Conservation (phyloP, 2,797 vertebrate species). For the Coranthus polyacanthus region DNA sequence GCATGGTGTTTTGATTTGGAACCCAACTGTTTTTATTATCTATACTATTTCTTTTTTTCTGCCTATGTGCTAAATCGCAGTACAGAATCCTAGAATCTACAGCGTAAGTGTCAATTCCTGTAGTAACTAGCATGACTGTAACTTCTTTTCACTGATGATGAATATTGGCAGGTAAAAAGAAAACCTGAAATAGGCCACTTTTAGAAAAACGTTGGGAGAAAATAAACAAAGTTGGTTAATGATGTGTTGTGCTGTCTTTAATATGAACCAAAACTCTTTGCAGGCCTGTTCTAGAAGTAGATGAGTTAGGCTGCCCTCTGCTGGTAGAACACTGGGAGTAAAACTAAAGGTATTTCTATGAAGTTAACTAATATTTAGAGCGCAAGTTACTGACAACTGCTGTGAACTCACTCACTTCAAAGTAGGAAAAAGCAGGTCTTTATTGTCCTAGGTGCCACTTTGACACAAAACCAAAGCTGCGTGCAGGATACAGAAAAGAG, state of each 20-base stretch:
- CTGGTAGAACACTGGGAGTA: constrained; percentile 25
- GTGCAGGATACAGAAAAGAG: constrained; percentile 41
- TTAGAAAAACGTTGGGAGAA: constrained; percentile 84
- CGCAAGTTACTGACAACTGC: too few relatives aligned
- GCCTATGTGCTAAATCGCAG: constrained; percentile 73
- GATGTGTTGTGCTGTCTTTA: constrained; percentile 64
- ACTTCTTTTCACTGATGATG: constrained; percentile 76
- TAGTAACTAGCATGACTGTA: constrained; percentile 85
- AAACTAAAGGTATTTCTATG: not conserved
- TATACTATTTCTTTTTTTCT: constrained; percentile 64
- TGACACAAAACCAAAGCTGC: constrained; percentile 54
- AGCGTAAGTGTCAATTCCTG: constrained; percentile 80
- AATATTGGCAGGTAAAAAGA: constrained; percentile 61
- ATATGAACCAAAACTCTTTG: constrained; percentile 1
- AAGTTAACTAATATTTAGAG: too few relatives aligned
- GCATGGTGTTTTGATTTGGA: constrained; percentile 85
- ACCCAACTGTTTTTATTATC: constrained; percentile 72
- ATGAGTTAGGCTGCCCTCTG: constrained; percentile 62
- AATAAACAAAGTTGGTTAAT: constrained; percentile 85
- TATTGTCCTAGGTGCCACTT: constrained; percentile 61
- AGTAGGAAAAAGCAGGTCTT: constrained; percentile 59
- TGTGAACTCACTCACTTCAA: too few relatives aligned
- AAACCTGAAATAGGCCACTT: constrained; percentile 82
- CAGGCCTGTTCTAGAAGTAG: not conserved
- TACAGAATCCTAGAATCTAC: constrained; percentile 72